Evolutionary conservation across 2,113 vertebrate genomes (phyloP).

Genomic region (Dinomys branickii): DNA sequence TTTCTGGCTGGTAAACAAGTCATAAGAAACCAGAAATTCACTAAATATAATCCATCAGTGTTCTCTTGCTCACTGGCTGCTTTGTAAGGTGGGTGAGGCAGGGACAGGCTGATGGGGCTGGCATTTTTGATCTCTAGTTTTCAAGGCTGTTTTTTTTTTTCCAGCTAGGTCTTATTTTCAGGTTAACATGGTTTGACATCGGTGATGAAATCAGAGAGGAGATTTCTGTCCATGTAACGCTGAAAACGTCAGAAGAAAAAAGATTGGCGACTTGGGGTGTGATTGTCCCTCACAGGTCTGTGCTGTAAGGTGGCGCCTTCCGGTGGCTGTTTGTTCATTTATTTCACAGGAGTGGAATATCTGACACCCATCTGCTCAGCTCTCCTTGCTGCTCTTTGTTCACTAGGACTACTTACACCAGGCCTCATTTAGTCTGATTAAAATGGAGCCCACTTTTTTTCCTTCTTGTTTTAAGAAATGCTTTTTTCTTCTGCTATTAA

Average conservation of each 20-base stretch:
- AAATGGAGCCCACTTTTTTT: slow-evolving; percentile 21
- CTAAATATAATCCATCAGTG: background rate
- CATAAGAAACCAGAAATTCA: background rate
- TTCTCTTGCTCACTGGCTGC: background rate
- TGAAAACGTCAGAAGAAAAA: background rate
- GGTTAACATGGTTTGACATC: background rate
- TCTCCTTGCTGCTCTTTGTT: background rate
- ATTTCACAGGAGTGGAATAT: background rate
- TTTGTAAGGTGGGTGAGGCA: background rate
- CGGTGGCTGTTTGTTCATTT: background rate
- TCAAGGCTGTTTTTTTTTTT: background rate
- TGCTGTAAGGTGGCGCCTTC: background rate
- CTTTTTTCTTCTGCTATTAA: background rate
- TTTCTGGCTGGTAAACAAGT: background rate
- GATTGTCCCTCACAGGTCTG: background rate
- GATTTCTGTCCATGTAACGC: slow-evolving; percentile 23
- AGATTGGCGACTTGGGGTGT: background rate
- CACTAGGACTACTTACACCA: slow-evolving; percentile 5
- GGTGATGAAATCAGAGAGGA: background rate
- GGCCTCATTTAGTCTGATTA: slow-evolving; percentile 58
- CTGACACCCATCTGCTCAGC: background rate
- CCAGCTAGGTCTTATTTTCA: background rate
- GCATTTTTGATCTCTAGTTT: background rate
- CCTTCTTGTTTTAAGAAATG: background rate
- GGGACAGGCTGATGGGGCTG: background rate